Percentiles rank a stretch among this genome's conserved stretches.
phyloP scores from a whole-genome alignment of 2,797 vertebrate genomes.

The Coendou prehensilis region DNA sequence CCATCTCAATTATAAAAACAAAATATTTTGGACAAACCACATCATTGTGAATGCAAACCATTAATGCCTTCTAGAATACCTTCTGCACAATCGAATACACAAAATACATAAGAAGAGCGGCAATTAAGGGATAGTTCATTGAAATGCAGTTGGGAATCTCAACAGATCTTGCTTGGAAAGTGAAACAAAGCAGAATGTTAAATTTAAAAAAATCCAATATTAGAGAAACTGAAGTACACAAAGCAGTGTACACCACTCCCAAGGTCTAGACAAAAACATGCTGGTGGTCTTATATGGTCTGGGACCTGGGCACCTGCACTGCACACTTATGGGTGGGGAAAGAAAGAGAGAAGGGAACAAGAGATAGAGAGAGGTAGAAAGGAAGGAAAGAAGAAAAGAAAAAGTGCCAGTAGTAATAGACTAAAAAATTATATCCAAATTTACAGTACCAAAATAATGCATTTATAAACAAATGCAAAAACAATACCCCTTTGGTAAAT shows the following conservation, averaged over 20 bases:
- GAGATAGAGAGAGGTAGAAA: slow-evolving; percentile 12
- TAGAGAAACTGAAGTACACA: slow-evolving; percentile 63
- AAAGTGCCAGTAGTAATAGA: slow-evolving; percentile 70
- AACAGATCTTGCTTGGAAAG: slow-evolving; percentile 75
- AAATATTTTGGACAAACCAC: slow-evolving; percentile 89
- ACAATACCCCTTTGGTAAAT: slow-evolving; percentile 87
- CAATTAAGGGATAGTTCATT: slow-evolving; percentile 78
- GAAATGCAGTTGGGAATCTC: slow-evolving; percentile 80
- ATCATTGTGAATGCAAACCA: slow-evolving; percentile 88
- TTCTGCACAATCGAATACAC: slow-evolving; percentile 87
- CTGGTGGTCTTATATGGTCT: slow-evolving; percentile 85
- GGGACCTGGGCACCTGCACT: slow-evolving; percentile 83
- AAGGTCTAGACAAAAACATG: slow-evolving; percentile 83
- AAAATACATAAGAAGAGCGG: slow-evolving; percentile 87
- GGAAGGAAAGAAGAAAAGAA: slow-evolving; percentile 50
- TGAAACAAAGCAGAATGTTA: slow-evolving; percentile 78
- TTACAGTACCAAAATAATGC: slow-evolving; percentile 89
- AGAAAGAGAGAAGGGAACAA: not conserved
- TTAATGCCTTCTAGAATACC: slow-evolving; percentile 88
- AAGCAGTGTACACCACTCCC: slow-evolving; percentile 51
- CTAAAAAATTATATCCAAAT: slow-evolving; percentile 82
- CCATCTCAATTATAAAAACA: slow-evolving; percentile 89
- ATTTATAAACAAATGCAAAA: slow-evolving; percentile 90
- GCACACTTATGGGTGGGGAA: slow-evolving; percentile 66
- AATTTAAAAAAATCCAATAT: slow-evolving; percentile 70